phyloP scores from a whole-genome alignment of 2,888 invertebrate genomes.

The Lasioglossum pauxillum region DNA sequence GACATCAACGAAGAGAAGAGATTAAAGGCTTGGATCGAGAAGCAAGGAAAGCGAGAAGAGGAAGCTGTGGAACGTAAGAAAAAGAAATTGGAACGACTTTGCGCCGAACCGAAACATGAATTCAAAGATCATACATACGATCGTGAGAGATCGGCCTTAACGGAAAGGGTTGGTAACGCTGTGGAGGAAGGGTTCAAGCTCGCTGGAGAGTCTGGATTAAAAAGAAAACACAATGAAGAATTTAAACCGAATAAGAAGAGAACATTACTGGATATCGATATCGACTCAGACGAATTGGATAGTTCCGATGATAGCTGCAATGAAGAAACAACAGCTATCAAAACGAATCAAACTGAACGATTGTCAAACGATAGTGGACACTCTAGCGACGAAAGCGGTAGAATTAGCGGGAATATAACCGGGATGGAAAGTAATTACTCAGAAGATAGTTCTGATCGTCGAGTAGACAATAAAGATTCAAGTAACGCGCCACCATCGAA shows the following conservation, averaged over 20 bases:
- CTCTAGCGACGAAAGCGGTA: constrained; percentile 66
- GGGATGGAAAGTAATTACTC: constrained; percentile 11
- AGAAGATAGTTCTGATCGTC: neutral
- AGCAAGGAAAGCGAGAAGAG: constrained; percentile 93
- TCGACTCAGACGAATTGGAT: constrained; percentile 78
- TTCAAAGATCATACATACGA: constrained; percentile 94
- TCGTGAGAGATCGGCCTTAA: constrained; percentile 90
- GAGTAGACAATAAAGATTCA: neutral
- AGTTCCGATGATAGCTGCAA: constrained; percentile 73
- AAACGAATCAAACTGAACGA: constrained; percentile 35
- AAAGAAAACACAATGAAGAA: constrained; percentile 83
- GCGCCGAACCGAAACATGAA: constrained; percentile 93
- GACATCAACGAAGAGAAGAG: constrained; percentile 99
- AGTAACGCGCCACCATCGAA: neutral
- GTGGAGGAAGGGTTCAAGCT: constrained; percentile 92
- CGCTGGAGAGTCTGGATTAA: constrained; percentile 84
- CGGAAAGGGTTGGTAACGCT: constrained; percentile 93
- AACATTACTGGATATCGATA: constrained; percentile 77
- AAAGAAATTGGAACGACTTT: constrained; percentile 91
- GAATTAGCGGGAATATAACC: neutral
- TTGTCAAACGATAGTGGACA: constrained; percentile 64
- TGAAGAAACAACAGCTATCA: constrained; percentile 20
- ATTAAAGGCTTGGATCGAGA: constrained; percentile 95
- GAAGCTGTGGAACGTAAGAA: constrained; percentile 91
- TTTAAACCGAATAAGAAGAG: constrained; percentile 58